Base-by-base conservation (phyloP, 92 coral and sea anemone genomes). In the Metridium senile region DNA sequence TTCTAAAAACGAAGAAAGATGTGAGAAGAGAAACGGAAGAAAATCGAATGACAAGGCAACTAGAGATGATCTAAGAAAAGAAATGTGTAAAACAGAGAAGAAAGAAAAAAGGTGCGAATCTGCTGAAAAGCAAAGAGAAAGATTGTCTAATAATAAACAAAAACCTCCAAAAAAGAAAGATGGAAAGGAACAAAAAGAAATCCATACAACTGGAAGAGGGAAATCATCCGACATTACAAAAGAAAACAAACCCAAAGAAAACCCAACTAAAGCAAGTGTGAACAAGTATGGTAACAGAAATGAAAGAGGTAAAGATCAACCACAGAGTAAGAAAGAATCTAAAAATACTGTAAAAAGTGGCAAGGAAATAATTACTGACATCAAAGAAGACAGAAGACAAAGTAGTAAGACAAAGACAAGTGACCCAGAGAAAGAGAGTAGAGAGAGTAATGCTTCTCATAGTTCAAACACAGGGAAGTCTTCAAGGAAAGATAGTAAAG, bases 1-100 rank as follows among this genome's bases (percentile, higher is more conserved):
- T 1, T 11, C 23, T 58, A 57, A 68, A 68, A 49, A 33, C 39
- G 43, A 77, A 53, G 31, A 53, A 58, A 6, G 70, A 25, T 22
- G 45, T 32, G 20, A 35, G 29, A 35, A 56, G 29, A 17, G 19
- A 51, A 33, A 11, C 21, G n/a, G 17, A 21, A 66, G 54, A 27
- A 22, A 63, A 6, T 63, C 21, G 9, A 10, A 16, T 8, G 20
- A 11, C 1, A 63, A 11, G 69, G 4, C 20, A 30, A 11, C 69
- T 4, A 63, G 69, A 28, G 69, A 63, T 30, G 69, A 31, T 1
- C 32, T 20, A 21, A 54, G 20, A 21, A 11, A 31, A 21, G 31
- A 11, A 58, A 20, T 7, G 45, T 27, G n/a, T 6, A 11, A 30
- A 31, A 28, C 13, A 1, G 45, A 29, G 22, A 13, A 13, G 43